These are phyloP conservation scores for Echinops telfairi DNA, from an alignment of 2,113 vertebrate genomes.

Conservation along the genomic window DNA sequence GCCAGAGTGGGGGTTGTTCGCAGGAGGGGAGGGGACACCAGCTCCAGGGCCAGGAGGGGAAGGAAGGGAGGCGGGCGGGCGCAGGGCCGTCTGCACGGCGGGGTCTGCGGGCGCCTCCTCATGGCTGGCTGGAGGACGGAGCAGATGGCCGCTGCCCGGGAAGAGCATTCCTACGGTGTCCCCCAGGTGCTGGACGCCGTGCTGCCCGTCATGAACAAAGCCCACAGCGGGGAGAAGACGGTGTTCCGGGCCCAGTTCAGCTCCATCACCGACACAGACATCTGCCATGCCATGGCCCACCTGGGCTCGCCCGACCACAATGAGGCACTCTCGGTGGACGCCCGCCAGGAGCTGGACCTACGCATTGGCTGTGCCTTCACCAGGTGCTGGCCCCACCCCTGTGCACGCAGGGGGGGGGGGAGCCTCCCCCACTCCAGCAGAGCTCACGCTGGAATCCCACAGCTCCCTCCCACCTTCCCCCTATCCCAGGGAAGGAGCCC, in stretches of 20 bases:
- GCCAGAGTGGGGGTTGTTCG: no score
- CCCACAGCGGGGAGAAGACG: constrained; percentile 83
- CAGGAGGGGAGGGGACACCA: no score
- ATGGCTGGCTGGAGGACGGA: background rate
- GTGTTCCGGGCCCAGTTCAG: constrained; percentile 97
- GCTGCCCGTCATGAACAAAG: constrained; percentile 93
- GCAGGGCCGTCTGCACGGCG: no score
- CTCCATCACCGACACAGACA: constrained; percentile 98
- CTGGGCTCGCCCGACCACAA: constrained; percentile 96
- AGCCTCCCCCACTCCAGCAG: no score
- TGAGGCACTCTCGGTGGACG: constrained; percentile 96
- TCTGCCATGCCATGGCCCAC: constrained; percentile 95
- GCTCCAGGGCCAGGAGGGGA: no score
- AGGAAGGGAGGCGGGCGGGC: no score
- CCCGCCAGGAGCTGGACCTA: constrained; percentile 97
- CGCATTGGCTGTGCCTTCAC: constrained; percentile 98
- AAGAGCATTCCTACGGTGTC: background rate
- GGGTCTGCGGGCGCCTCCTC: no score
- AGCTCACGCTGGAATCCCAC: no score
- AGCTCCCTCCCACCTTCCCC: no score
- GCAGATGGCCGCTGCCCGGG: background rate
- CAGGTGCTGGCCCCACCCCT: constrained; percentile 86
- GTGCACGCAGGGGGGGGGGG: no score
- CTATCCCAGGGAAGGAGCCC: no score
- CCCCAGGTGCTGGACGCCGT: constrained; percentile 95